phyloP scores from a whole-genome alignment of 2,797 vertebrate species.

The Urosaurus nigricauda region DNA sequence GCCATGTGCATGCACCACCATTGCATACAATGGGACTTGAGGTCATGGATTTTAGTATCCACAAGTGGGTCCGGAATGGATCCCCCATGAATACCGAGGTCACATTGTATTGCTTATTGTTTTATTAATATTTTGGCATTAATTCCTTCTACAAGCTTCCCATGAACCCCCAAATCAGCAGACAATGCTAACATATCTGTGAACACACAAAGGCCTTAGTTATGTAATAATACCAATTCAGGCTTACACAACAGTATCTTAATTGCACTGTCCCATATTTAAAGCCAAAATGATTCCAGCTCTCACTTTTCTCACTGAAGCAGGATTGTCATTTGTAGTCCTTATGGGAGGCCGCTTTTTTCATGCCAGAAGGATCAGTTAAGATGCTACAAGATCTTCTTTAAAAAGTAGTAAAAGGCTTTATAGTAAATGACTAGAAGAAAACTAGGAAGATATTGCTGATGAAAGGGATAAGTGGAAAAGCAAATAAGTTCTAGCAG shows the following conservation, averaged over 20 bases:
- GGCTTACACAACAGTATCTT: neutral
- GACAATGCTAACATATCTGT: neutral
- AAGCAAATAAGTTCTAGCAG: conserved; percentile 45
- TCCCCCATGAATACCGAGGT: too few relatives aligned
- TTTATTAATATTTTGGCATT: too few relatives aligned
- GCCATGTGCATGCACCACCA: too few relatives aligned
- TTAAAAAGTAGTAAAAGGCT: conserved; percentile 2
- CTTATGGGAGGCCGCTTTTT: neutral
- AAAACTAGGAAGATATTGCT: conserved; percentile 16
- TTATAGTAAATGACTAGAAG: conserved; percentile 2
- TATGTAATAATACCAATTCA: neutral
- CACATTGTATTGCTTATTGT: too few relatives aligned
- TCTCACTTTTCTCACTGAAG: neutral
- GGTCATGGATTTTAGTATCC: too few relatives aligned
- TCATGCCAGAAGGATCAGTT: neutral
- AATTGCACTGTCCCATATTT: neutral
- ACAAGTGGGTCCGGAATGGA: too few relatives aligned
- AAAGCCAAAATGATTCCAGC: neutral
- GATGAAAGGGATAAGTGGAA: conserved; percentile 26
- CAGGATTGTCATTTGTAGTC: neutral
- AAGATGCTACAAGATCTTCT: conserved; percentile 16
- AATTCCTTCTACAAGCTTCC: neutral
- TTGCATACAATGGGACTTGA: too few relatives aligned
- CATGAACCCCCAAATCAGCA: neutral
- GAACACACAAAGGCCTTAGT: neutral